These are phyloP conservation scores for Alcedo quadribrachys DNA, from an alignment of 2,797 vertebrate species.

Conservation along the genomic window DNA sequence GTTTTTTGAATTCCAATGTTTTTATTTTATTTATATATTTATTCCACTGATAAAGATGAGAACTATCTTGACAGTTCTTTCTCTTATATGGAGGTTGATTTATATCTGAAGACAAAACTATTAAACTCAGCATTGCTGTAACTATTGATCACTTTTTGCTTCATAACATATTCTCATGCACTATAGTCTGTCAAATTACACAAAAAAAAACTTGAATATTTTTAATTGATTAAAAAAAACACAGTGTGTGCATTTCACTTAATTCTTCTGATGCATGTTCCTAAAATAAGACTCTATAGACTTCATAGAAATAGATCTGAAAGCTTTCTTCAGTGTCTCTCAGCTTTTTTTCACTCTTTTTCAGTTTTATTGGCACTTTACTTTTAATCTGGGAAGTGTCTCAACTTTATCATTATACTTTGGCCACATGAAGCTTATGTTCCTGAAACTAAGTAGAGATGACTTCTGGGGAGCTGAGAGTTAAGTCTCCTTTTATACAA, in stretches of 20 bases:
- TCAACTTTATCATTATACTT: slow-evolving; percentile 2
- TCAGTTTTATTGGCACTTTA: not conserved
- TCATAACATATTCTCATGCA: not conserved
- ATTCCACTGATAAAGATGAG: not conserved
- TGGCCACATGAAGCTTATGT: not conserved
- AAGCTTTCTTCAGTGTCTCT: not conserved
- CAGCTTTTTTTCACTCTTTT: not conserved
- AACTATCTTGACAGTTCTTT: not conserved
- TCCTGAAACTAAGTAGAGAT: not conserved
- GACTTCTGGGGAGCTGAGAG: slow-evolving; percentile 17
- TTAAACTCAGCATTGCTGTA: not conserved
- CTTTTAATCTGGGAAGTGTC: not conserved
- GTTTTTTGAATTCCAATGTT: slow-evolving; percentile 3
- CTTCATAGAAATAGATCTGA: not conserved
- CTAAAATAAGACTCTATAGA: not conserved
- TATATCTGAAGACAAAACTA: not conserved
- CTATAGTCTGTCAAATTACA: not conserved
- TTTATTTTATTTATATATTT: slow-evolving; percentile 51
- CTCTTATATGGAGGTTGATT: not conserved
- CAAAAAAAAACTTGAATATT: not conserved
- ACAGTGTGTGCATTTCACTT: not conserved
- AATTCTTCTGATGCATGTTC: not conserved
- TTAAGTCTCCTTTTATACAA: slow-evolving; percentile 2
- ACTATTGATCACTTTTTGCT: not conserved
- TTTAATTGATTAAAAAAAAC: not conserved